Percentiles rank a stretch among this genome's conserved stretches.
phyloP scores from a whole-genome alignment of 2,888 invertebrate species.

The Leucophenga maculata region DNA sequence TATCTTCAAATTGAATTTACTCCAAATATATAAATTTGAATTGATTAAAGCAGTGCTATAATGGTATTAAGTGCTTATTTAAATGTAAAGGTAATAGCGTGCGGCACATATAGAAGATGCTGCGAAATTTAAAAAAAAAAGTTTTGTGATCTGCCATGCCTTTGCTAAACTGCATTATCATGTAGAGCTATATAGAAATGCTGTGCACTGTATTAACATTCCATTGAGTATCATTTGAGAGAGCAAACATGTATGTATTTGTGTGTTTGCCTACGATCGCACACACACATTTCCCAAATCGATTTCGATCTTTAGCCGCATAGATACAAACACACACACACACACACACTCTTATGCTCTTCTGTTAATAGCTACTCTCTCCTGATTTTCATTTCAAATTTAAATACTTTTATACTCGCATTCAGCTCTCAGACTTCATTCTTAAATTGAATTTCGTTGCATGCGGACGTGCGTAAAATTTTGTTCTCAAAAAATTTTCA shows the following conservation, averaged over 20 bases:
- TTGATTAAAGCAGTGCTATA: not conserved
- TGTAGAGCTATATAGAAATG: not conserved
- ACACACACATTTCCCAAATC: no score
- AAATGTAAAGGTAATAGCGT: no score
- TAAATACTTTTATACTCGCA: not conserved
- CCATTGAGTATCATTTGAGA: not conserved
- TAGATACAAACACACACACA: not conserved
- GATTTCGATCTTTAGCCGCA: no score
- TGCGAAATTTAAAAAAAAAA: no score
- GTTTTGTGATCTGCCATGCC: no score
- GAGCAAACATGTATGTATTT: not conserved
- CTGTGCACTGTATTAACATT: no score
- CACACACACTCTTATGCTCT: no score
- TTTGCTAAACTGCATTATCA: slow-evolving; percentile 15
- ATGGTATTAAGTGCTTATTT: not conserved
- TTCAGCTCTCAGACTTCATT: not conserved
- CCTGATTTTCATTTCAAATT: not conserved
- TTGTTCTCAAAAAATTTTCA: no score
- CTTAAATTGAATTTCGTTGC: not conserved
- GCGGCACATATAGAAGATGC: no score
- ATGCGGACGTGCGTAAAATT: not conserved
- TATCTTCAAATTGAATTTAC: not conserved
- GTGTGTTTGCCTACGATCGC: not conserved
- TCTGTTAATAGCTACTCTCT: no score
- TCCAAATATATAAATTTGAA: not conserved